Evolutionary conservation across 2,888 invertebrate genomes (phyloP), one percentile per base, ranked within the genome.

Genomic region (Endomychus coccineus): DNA sequence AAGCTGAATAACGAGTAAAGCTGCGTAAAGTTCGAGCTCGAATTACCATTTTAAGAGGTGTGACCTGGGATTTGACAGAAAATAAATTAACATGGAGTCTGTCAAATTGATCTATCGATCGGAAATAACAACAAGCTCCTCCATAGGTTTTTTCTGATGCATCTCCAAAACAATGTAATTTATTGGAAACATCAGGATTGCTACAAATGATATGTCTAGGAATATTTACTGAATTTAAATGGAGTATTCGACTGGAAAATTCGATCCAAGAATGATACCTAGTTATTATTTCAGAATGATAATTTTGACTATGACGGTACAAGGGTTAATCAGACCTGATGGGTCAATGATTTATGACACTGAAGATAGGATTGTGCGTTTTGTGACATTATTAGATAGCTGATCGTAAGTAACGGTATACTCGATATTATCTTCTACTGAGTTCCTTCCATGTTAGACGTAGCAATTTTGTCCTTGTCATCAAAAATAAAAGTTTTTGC

Each of bases 301-400:
- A 14, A 27, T 27, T 27, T 27, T 27, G 27, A 10, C n/a, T 10
- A 3, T 13, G 3, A 27, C 16, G n/a, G 14, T 27, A 14, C 27
- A 27, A 13, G 27, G 14, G 7, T 10, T n/a, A 3, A 27, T 27
- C 9, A 12, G 14, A 27, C 27, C 27, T 10, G 16, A 13, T 2
- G 27, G 27, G 27, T 27, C 2, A 13, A 27, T 15, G n/a, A 27
- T 27, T 27, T 27, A 16, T n/a, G 27, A 14, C 7, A 27, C 14
- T 14, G 27, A 14, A 15, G 27, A 27, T n/a, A 27, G 27, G 7
- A 27, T 27, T 14, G 14, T 27, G 14, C 27, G 27, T 27, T 27
- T 11, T 13, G n/a, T 27, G 27, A 27, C 13, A 11, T 25, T 9
- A 5, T n/a, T n/a, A n/a, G n/a, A n/a, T n/a, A n/a, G n/a, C n/a